Percentiles rank a stretch among this genome's conserved stretches.
These are phyloP conservation scores for Fregetta grallaria DNA, from an alignment of 2,113 vertebrate species.

Conservation along the genomic window DNA sequence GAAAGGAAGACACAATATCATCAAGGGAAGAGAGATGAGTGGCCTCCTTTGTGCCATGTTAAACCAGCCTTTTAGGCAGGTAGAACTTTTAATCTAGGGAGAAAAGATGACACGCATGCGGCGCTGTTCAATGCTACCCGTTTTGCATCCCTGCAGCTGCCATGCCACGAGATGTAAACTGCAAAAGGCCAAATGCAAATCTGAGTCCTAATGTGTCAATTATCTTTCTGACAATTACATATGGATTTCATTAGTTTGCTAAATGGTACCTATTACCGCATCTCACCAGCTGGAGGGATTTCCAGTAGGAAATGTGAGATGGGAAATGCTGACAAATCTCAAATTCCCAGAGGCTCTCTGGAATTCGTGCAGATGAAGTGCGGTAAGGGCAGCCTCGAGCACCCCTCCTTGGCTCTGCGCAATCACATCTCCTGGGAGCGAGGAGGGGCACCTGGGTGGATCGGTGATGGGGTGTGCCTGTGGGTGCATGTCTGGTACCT, in stretches of 20 bases:
- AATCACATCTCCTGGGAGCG: neutral
- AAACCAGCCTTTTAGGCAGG: neutral
- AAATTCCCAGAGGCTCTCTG: slow-evolving; percentile 58
- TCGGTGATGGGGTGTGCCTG: neutral
- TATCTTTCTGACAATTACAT: slow-evolving; percentile 65
- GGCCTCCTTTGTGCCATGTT: neutral
- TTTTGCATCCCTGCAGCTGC: neutral
- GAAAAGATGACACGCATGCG: neutral
- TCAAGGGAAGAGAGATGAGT: neutral
- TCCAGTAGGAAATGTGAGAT: slow-evolving; percentile 76
- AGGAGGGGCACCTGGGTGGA: neutral
- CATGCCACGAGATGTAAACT: fast-evolving
- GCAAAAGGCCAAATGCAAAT: slow-evolving; percentile 3
- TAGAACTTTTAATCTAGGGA: neutral
- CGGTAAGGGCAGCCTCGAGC: slow-evolving; percentile 35
- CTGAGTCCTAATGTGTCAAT: slow-evolving; percentile 53
- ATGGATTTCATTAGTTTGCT: slow-evolving; percentile 71
- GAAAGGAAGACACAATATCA: neutral
- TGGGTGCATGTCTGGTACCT: neutral
- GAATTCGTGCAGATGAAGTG: slow-evolving; percentile 52
- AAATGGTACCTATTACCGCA: slow-evolving; percentile 65
- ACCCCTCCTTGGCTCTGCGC: neutral
- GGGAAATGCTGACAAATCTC: slow-evolving; percentile 63
- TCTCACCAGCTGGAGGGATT: slow-evolving; percentile 74
- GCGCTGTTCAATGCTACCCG: fast-evolving